These are phyloP conservation scores for Zaprionus capensis DNA, from an alignment of 1,140 invertebrate genomes.

Conservation along the genomic window DNA sequence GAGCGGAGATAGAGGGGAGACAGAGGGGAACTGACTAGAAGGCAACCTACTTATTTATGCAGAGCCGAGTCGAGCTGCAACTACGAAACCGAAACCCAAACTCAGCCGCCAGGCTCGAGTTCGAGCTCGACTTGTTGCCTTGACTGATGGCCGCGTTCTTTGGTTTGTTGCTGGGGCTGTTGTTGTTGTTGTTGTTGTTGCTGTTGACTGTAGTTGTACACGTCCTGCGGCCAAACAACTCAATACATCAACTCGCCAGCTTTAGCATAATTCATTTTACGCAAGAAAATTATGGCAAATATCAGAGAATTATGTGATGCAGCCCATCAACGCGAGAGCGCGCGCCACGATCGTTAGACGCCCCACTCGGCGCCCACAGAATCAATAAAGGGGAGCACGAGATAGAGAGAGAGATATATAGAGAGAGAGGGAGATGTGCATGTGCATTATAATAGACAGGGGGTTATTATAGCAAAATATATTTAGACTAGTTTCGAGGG, in stretches of 20 bases:
- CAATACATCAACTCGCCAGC: constrained; percentile 68
- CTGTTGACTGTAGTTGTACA: constrained; percentile 11
- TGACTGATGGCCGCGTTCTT: constrained; percentile 75
- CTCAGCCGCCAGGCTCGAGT: constrained; percentile 24
- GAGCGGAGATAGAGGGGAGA: not conserved
- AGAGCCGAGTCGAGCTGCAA: constrained; percentile 16
- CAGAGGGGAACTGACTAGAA: not conserved
- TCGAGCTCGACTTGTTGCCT: constrained; percentile 33
- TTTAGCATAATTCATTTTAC: constrained; percentile 71
- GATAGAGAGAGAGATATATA: not conserved
- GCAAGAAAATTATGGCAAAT: constrained; percentile 73
- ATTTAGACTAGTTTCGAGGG: not conserved
- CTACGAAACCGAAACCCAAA: constrained; percentile 25
- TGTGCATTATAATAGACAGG: not conserved
- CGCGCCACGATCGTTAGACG: constrained; percentile 38
- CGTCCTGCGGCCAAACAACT: constrained; percentile 76
- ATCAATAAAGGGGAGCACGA: not conserved
- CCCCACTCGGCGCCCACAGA: constrained; percentile 4
- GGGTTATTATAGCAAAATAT: not conserved
- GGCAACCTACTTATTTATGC: constrained; percentile 80
- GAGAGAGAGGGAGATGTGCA: not conserved
- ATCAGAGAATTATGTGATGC: constrained; percentile 68
- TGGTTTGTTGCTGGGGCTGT: constrained; percentile 19
- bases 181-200: constrained; percentile 19
- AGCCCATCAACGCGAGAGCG: constrained; percentile 55